Evolutionary conservation across 2,888 invertebrate genomes (phyloP), one percentile per base, ranked within the genome.

Genomic region (Hirudinaria manillensis): DNA sequence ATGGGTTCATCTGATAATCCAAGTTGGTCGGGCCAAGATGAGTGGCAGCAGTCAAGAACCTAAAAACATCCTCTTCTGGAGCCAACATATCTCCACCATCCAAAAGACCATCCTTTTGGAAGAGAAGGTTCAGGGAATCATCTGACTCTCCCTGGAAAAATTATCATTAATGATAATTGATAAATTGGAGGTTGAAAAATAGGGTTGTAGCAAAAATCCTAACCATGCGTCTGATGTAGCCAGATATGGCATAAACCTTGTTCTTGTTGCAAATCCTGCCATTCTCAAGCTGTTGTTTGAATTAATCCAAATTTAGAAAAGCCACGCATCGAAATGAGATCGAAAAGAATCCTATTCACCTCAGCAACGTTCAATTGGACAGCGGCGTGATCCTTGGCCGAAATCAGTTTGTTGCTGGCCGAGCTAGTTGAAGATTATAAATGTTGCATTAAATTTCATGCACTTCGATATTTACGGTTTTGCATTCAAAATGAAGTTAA

Each of bases 341-440:
- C 36, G 36, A 36, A 10, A 36, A n/a, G 21, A 74, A 13, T 27
- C 24, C 3, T 3, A 72, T 19, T 80, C 77, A 86, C 85, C 85
- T 97, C 96, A 70, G 94, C 97, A 82, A 99, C 89, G 86, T 93
- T 93, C 82, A 99, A 88, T 87, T 99, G 98, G 82, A 99, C 95
- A 0, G 97, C 95, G 38, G 98, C 98, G 87, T 99, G 96, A 87
- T 99, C 99, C 87, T 97, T 98, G 45, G 99, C 97, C 82, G 93
- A 92, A 86, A 99, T 97, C 82, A 99, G 94, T 81, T 97, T 90
- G 89, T 97, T 98, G 83, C 95, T 96, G 29, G 98, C 94, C 81
- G 98, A 98, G 89, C 99, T 98, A 36, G 32, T 56, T 70, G n/a
- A 70, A 45, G 16, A 45, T 45, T 45, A 6, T 38, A 3, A 38